Conservation (phyloP, 2,797 vertebrate genomes). For the Gadopsis marmoratus region DNA sequence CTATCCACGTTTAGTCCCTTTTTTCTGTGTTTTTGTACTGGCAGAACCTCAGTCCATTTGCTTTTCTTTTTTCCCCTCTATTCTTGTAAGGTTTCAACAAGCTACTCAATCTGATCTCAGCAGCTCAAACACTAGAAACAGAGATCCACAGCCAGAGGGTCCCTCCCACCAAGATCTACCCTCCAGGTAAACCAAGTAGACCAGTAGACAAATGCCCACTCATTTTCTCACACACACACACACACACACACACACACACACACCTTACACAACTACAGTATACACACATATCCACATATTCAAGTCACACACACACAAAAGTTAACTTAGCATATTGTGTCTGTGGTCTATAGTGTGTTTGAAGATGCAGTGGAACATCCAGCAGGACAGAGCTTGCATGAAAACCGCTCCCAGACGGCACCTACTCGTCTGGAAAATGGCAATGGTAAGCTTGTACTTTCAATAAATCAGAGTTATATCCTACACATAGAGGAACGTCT, state of each 20-base stretch:
- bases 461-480: constrained; percentile 13
- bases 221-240: background rate
- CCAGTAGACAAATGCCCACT: background rate
- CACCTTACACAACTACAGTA: background rate
- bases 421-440: constrained; percentile 27
- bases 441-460: constrained; percentile 60
- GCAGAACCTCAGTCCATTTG: constrained; percentile 1
- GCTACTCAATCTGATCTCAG: constrained; percentile 58
- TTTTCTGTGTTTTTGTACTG: background rate
- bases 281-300: background rate
- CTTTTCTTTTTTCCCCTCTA: constrained; percentile 21
- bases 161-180: constrained; percentile 51
- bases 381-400: constrained; percentile 34
- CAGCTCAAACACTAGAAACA: constrained; percentile 47
- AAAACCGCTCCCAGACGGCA: constrained; percentile 38
- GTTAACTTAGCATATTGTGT: constrained; percentile 24
- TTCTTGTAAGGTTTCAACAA: constrained; percentile 69
- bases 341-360: constrained; percentile 59
- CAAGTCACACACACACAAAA: background rate
- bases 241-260: background rate
- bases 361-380: constrained; percentile 41
- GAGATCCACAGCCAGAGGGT: constrained; percentile 38
- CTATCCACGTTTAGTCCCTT: background rate
- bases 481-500: constrained; percentile 6
- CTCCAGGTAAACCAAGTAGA: constrained; percentile 58